Evolutionary conservation across 2,113 vertebrate genomes (phyloP), one percentile per base, ranked within the genome.

Genomic region (Riparia riparia): DNA sequence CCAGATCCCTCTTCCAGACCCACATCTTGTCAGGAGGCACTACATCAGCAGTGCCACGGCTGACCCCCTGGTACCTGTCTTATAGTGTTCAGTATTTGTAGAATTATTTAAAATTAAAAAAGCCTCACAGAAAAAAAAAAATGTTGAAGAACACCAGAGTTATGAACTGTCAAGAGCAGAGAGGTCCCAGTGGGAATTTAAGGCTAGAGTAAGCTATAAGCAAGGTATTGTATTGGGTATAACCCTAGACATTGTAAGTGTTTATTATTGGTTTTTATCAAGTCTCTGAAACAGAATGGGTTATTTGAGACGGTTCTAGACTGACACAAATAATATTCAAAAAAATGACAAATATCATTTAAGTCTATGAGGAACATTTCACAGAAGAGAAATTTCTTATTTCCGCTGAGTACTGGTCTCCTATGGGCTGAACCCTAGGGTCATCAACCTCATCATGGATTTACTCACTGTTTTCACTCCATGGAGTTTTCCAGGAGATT

Each of bases 31-130:
- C 1, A 1, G n/a, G 41, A 92, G 69, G 10, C 42, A 41, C 16
- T 14, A 28, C 50, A 29, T 34, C 18, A 77, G 2, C 1, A 0
- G 4, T 32, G 51, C 11, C 0, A 1, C 11, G 63, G 12, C 22
- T 60, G 47, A 44, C 20, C 5, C 45, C 21, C 18, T 31, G 20
- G 28, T 44, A 61, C 10, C 12, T 60, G 5, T 64, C 39, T 60
- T n/a, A 34, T 1, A 39, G 7, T 29, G 14, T 22, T 61, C 28
- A 14, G 7, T 61, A 10, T 28, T 45, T 28, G 7, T 19, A 56
- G 5, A 64, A 24, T 49, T 87, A 26, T 29, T 53, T 26, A 26
- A 66, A 78, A 56, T 34, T 19, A 26, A 7, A 26, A 29, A 77
- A 57, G 0, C 5, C 20, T 61, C 26, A 12, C 1, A 25, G 60